Percentiles rank a stretch among this genome's conserved stretches.
These are phyloP conservation scores for Ephydatia muelleri DNA, from an alignment of 37 sponge, comb jelly and placozoan species.

Conservation along the genomic window DNA sequence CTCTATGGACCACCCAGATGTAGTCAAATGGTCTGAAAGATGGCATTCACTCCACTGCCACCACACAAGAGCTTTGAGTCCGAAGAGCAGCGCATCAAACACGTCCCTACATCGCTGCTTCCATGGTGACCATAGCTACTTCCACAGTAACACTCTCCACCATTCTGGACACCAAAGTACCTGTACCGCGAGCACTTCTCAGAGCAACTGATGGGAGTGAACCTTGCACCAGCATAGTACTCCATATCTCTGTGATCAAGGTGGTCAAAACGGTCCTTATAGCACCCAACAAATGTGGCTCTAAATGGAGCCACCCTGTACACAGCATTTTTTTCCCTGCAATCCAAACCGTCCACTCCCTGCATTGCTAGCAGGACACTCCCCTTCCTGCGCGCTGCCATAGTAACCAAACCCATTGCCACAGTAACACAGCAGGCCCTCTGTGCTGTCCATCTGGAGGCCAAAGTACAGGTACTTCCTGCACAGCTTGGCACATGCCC, in stretches of 20 bases:
- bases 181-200: not conserved
- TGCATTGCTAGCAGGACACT: not conserved
- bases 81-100: not conserved
- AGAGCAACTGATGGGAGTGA: not conserved
- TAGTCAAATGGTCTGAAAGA: not conserved
- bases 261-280: not conserved
- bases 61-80: not conserved
- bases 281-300: not conserved
- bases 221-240: not conserved
- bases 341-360: not conserved
- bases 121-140: slow-evolving; percentile 38
- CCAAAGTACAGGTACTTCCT: not conserved
- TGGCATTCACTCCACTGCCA: not conserved
- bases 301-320: not conserved
- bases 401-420: slow-evolving; percentile 11
- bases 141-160: slow-evolving; percentile 35
- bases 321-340: not conserved
- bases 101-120: not conserved
- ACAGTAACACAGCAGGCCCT: not conserved
- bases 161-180: slow-evolving; percentile 41
- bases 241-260: not conserved
- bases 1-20: no score
- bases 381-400: not conserved
- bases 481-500: not conserved
- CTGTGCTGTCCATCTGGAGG: not conserved